Percentiles rank a stretch among this genome's conserved stretches.
Evolutionary conservation across 2,113 vertebrate genomes (phyloP).

Genomic region (Cacatua alba): DNA sequence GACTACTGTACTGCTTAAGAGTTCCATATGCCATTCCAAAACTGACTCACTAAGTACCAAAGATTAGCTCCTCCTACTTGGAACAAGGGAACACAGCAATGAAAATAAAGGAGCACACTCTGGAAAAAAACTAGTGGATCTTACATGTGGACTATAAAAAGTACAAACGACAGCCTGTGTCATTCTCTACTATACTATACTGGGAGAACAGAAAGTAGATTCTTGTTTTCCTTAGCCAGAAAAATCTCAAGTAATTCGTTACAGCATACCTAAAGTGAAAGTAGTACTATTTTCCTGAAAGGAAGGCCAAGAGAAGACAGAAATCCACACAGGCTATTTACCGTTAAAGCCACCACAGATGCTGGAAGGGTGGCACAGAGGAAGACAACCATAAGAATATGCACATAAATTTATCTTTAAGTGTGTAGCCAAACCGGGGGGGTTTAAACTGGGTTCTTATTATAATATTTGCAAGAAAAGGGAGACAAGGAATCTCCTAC

Average conservation of each 20-base stretch:
- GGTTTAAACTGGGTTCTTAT: not conserved
- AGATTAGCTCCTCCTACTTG: not conserved
- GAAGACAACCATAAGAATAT: not conserved
- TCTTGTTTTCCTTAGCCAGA: not conserved
- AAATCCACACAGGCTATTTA: not conserved
- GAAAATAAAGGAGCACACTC: not conserved
- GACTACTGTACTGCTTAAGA: not conserved
- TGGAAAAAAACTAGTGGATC: not conserved
- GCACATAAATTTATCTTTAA: not conserved
- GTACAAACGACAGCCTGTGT: not conserved
- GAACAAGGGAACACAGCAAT: not conserved
- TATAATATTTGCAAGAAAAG: not conserved
- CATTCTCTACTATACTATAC: not conserved
- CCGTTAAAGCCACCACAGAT: rapidly evolving
- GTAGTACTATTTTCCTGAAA: not conserved
- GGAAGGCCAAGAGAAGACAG: not conserved
- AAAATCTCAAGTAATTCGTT: not conserved
- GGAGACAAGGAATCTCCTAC: not conserved
- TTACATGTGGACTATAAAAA: not conserved
- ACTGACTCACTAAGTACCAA: not conserved
- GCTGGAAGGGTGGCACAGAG: not conserved
- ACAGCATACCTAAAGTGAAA: not conserved
- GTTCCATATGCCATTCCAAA: not conserved
- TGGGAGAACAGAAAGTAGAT: not conserved
- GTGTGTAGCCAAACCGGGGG: not conserved